Evolutionary conservation across 2,113 vertebrate species (phyloP).

Genomic region (Cyanoramphus novaezelandiae): DNA sequence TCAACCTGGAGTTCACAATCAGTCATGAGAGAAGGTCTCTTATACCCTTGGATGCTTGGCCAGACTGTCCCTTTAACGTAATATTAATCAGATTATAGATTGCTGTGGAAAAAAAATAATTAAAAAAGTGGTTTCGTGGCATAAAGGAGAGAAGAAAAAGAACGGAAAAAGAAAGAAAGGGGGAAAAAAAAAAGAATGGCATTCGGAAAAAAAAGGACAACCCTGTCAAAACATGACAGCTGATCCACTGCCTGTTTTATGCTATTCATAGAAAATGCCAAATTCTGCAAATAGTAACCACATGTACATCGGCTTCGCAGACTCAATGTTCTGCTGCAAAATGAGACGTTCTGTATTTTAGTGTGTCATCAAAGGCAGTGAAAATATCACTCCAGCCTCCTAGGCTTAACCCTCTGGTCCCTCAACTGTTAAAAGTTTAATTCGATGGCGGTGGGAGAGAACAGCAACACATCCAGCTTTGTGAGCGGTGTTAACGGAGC

Average conservation of each 20-base stretch:
- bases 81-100: slow-evolving; percentile 40
- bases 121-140: slow-evolving; percentile 9
- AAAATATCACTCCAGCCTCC: slow-evolving; percentile 74
- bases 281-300: slow-evolving; percentile 81
- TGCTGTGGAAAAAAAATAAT: neutral
- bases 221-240: slow-evolving; percentile 80
- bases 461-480: slow-evolving; percentile 31
- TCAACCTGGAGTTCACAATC: neutral
- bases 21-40: slow-evolving; percentile 19
- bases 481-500: neutral
- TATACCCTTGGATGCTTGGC: neutral
- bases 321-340: slow-evolving; percentile 71
- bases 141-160: neutral
- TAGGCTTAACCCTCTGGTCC: slow-evolving; percentile 69
- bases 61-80: slow-evolving; percentile 12
- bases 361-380: slow-evolving; percentile 73
- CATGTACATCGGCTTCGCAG: slow-evolving; percentile 70
- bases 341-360: slow-evolving; percentile 73
- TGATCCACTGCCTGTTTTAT: slow-evolving; percentile 74
- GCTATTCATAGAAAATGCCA: slow-evolving; percentile 82
- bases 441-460: slow-evolving; percentile 20
- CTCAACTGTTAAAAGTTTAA: slow-evolving; percentile 62
- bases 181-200: slow-evolving; percentile 39
- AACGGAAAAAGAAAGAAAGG: neutral
- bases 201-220: slow-evolving; percentile 78